Conservation (phyloP, 1,140 invertebrate genomes). For the Drosophila nikananu region DNA sequence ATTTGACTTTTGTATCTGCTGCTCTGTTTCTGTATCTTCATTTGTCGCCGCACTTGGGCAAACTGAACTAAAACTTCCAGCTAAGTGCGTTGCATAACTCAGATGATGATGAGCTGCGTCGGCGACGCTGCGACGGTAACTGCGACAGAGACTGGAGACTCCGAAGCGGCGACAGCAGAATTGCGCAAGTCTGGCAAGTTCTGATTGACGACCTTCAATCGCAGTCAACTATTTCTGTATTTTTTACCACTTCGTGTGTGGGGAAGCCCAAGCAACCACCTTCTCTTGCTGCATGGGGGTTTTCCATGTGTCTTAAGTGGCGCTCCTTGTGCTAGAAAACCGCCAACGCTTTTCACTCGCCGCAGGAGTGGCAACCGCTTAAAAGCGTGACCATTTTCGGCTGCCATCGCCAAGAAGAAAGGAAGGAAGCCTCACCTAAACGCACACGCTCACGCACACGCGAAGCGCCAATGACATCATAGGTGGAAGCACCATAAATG, state of each 20-base stretch:
- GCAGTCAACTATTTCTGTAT: conserved; percentile 34
- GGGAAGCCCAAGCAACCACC: conserved; percentile 24
- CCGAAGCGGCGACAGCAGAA: conserved; percentile 10
- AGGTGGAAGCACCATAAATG: conserved; percentile 42
- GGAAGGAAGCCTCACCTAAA: conserved; percentile 61
- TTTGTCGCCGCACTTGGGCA: conserved; percentile 70
- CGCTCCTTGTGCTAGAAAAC: conserved; percentile 42
- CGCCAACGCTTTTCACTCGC: conserved; percentile 35
- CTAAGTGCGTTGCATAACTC: conserved; percentile 77
- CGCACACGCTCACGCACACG: conserved; percentile 43
- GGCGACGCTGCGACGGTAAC: conserved; percentile 5
- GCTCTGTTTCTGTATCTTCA: conserved; percentile 69
- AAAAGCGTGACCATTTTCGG: conserved; percentile 74
- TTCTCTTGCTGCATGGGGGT: conserved; percentile 12
- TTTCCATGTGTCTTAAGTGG: neutral
- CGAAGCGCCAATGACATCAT: conserved; percentile 44
- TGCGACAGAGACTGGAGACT: conserved; percentile 8
- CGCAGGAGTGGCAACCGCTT: conserved; percentile 52
- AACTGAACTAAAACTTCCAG: conserved; percentile 73
- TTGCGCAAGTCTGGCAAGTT: conserved; percentile 66
- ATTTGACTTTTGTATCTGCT: conserved; percentile 29
- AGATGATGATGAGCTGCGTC: conserved; percentile 45
- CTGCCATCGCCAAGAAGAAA: conserved; percentile 32
- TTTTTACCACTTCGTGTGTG: conserved; percentile 18
- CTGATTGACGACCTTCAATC: conserved; percentile 59